phyloP scores from a whole-genome alignment of 2,888 invertebrate species.

The Dolichopus griseipennis region DNA sequence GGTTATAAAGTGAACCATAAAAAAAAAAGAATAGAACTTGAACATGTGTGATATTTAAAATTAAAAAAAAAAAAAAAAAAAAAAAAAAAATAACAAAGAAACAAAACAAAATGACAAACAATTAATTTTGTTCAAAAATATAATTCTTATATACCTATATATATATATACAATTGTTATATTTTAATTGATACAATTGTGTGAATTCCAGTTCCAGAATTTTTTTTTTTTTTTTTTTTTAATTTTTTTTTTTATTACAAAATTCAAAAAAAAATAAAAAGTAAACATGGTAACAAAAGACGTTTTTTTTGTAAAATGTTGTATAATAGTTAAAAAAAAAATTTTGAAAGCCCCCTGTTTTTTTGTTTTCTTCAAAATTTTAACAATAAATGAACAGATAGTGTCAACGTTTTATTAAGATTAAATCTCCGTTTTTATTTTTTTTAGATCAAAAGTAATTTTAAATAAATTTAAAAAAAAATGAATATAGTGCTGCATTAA shows the following conservation, averaged over 20 bases:
- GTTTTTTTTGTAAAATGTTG: neutral
- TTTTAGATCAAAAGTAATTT: neutral
- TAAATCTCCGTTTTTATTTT: neutral
- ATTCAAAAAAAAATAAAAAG: neutral
- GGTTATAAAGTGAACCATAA: too few species aligned
- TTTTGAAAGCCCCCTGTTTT: too few species aligned
- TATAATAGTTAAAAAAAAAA: too few species aligned
- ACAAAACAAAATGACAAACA: too few species aligned
- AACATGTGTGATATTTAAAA: too few species aligned
- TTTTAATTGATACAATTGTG: slow-evolving; percentile 6
- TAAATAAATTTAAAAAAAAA: too few species aligned
- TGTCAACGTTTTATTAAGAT: slow-evolving; percentile 6
- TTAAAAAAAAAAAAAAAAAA: too few species aligned
- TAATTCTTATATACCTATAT: too few species aligned
- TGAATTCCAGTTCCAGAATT: neutral
- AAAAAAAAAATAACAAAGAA: too few species aligned
- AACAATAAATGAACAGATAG: neutral
- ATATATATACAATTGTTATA: neutral
- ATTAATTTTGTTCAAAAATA: too few species aligned
- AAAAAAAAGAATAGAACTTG: too few species aligned
- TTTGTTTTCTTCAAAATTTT: neutral
- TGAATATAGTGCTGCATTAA: too few species aligned
- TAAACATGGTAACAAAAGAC: neutral
- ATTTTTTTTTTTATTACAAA: neutral
- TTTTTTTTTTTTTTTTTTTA: neutral